Base-by-base conservation (phyloP, 2,113 vertebrate species). In the Trichomycterus rosablanca region DNA sequence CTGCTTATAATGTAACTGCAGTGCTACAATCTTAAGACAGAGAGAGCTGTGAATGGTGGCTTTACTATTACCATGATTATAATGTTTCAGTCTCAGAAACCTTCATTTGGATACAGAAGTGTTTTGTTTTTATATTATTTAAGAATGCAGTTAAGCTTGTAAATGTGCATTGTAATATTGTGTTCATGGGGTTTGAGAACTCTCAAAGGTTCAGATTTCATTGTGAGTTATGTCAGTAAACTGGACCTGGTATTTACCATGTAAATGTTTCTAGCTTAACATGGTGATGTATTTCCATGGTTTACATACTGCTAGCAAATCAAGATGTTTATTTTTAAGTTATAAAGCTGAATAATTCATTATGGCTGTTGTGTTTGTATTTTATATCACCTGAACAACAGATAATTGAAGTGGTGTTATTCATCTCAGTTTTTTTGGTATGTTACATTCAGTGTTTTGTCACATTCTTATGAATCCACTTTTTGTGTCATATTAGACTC, bases 241-340 rank as follows among this genome's bases (percentile, higher is more conserved):
- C 26, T 59, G n/a, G 32, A 67, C 48, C 16, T 63, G 59, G 59
- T 63, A 63, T 72, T 72, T 63, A 48, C 59, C 64, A 59, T 67
- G 70, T 67, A 67, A 59, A 54, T 67, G 65, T 67, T 46, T 59
- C n/a, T 58, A 39, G 39, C 60, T 50, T 24, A 51, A 58, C 18
- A 39, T 63, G 59, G n/a, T 58, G 43, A 58, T 63, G 68, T 24
- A 55, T 64, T 48, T 55, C 50, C 24, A 50, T 56, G 43, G 50
- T 66, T 43, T 57, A 63, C 16, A 58, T 59, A 39, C n/a, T 59
- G n/a, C 42, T 52, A 71, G 35, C 35, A 40, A 45, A 19, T 46
- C 63, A 48, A 58, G 26, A 58, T 46, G 53, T 46, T 62, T 61
- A 10, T 42, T 71, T 60, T 23, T 43, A 43, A n/a, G 43, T 66